phyloP scores from a whole-genome alignment of 2,797 vertebrate species.

The Sebastiscus albofasciatus region DNA sequence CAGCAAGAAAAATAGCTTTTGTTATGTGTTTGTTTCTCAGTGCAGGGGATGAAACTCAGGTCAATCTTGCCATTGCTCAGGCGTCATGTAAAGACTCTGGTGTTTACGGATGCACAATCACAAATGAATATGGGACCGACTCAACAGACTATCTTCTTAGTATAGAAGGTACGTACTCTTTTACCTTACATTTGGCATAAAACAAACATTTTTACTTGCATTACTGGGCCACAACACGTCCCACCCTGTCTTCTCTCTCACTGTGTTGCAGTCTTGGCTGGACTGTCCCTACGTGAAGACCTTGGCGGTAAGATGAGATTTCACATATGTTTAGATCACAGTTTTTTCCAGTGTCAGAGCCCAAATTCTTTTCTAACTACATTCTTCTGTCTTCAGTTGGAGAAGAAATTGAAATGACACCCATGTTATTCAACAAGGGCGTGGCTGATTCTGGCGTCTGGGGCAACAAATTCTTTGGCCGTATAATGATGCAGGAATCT shows the following conservation, averaged over 20 bases:
- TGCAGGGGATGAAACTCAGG: conserved; percentile 90
- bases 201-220: not conserved
- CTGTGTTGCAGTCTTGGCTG: conserved; percentile 84
- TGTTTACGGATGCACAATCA: conserved; percentile 89
- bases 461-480: conserved; percentile 94
- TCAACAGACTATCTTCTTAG: conserved; percentile 91
- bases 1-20: not conserved
- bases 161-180: conserved; percentile 82
- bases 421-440: conserved; percentile 93
- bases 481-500: conserved; percentile 88
- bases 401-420: conserved; percentile 97
- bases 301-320: conserved; percentile 85
- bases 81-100: conserved; percentile 88
- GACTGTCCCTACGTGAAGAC: conserved; percentile 88
- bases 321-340: not conserved
- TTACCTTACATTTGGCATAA: not conserved
- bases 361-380: not conserved
- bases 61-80: conserved; percentile 90
- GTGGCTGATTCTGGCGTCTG: conserved; percentile 90
- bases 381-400: conserved; percentile 82
- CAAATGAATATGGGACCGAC: conserved; percentile 89
- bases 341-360: not conserved
- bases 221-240: not conserved
- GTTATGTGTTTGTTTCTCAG: conserved; percentile 73
- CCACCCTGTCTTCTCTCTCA: conserved; percentile 3